A percentile compares a stretch with the other conserved stretches of the same genome.
phyloP scores from a whole-genome alignment of 2,888 invertebrate genomes.

The Drosophila crucigera region DNA sequence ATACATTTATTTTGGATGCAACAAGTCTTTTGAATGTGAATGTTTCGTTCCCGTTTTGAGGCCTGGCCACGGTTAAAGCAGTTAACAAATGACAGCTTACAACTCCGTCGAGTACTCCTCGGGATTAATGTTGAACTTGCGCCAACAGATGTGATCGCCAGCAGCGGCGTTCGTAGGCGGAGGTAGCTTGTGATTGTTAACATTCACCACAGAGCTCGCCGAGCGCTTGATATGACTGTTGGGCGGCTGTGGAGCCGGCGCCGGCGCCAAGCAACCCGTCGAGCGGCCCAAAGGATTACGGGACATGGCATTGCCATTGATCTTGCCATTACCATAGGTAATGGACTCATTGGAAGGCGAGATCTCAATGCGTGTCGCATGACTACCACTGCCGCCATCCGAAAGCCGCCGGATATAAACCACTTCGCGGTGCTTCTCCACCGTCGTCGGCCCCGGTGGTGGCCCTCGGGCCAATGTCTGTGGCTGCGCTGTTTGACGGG shows the following conservation, averaged over 20 bases:
- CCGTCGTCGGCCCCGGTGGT: constrained; percentile 42
- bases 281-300: constrained; percentile 76
- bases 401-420: constrained; percentile 84
- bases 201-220: constrained; percentile 75
- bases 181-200: constrained; percentile 71
- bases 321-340: constrained; percentile 76
- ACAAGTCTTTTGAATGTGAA: constrained; percentile 78
- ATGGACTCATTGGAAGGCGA: constrained; percentile 84
- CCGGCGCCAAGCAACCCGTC: constrained; percentile 66
- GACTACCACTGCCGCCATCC: constrained; percentile 79
- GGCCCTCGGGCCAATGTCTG: constrained; percentile 42
- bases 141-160: constrained; percentile 86
- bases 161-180: constrained; percentile 69
- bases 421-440: constrained; percentile 83
- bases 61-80: constrained; percentile 5
- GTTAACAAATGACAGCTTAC: constrained; percentile 63
- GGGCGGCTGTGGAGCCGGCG: constrained; percentile 42
- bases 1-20: constrained; percentile 75
- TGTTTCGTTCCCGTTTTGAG: constrained; percentile 56
- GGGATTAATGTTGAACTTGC: constrained; percentile 85
- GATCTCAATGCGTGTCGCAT: constrained; percentile 85
- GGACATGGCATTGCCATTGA: constrained; percentile 60
- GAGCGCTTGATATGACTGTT: constrained; percentile 74
- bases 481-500: constrained; percentile 65
- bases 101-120: constrained; percentile 85